Evolutionary conservation across 2,113 vertebrate genomes (phyloP).

Genomic region (Pachyramphus minor): DNA sequence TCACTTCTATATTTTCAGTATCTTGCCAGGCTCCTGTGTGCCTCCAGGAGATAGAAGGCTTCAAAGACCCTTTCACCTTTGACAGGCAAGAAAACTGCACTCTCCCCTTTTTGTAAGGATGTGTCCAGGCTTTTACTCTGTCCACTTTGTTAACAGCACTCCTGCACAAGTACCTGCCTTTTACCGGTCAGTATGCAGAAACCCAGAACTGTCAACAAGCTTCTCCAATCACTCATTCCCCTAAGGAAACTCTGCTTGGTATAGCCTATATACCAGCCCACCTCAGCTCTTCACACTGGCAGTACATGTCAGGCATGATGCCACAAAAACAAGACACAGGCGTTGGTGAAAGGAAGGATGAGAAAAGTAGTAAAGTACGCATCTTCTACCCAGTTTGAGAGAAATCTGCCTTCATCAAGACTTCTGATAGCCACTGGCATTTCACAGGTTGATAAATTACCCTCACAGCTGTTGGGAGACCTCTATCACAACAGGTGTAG

Average conservation of each 20-base stretch:
- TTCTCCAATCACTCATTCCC: neutral
- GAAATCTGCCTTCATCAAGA: neutral
- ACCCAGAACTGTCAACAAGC: neutral
- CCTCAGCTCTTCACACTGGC: neutral
- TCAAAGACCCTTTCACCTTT: neutral
- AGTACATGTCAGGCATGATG: accelerated
- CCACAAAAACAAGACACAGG: neutral
- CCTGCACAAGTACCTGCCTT: neutral
- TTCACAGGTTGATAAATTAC: neutral
- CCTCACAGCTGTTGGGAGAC: neutral
- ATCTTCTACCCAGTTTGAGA: neutral
- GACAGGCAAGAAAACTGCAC: neutral
- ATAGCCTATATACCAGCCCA: neutral
- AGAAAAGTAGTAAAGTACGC: neutral
- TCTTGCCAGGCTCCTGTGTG: neutral
- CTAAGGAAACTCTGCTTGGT: neutral
- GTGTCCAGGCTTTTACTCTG: neutral
- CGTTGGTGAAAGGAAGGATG: neutral
- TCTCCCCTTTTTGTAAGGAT: neutral
- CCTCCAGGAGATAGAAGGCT: neutral
- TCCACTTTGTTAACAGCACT: neutral
- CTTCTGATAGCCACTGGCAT: neutral
- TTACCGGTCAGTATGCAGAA: accelerated
- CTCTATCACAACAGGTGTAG: neutral
- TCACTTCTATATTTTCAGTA: neutral